These are phyloP conservation scores for Psittacula echo DNA, from an alignment of 2,797 vertebrate genomes.

Conservation along the genomic window DNA sequence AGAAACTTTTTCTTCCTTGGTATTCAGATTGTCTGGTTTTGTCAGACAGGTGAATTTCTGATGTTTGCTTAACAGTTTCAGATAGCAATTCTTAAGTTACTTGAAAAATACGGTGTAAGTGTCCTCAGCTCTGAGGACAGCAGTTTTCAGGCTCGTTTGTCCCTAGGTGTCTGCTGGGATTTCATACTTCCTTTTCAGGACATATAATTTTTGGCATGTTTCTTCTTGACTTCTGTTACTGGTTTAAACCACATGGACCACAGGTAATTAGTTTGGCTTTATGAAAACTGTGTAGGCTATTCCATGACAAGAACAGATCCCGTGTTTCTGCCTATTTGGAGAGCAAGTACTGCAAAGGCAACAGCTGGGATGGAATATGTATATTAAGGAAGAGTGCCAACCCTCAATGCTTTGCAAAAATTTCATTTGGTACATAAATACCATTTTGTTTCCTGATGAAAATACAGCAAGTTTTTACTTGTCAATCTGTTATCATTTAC, in stretches of 20 bases:
- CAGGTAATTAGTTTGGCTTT: conserved; percentile 56
- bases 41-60: neutral
- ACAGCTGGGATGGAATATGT: conserved; percentile 18
- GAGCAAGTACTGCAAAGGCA: neutral
- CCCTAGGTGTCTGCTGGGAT: neutral
- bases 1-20: neutral
- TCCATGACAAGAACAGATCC: neutral
- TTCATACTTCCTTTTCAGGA: neutral
- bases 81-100: neutral
- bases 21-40: neutral
- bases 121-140: neutral
- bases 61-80: neutral
- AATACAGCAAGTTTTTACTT: conserved; percentile 5
- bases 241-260: conserved; percentile 35
- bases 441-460: conserved; percentile 1
- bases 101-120: neutral
- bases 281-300: neutral
- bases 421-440: neutral
- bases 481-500: neutral
- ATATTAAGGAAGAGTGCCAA: neutral
- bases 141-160: neutral
- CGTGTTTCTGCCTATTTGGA: neutral
- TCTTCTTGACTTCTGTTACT: conserved; percentile 30
- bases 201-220: neutral
- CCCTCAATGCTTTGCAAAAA: neutral